Evolutionary conservation across 1,140 invertebrate genomes (phyloP), one percentile per base, ranked within the genome.

Genomic region (Thereuonema tuberculata): DNA sequence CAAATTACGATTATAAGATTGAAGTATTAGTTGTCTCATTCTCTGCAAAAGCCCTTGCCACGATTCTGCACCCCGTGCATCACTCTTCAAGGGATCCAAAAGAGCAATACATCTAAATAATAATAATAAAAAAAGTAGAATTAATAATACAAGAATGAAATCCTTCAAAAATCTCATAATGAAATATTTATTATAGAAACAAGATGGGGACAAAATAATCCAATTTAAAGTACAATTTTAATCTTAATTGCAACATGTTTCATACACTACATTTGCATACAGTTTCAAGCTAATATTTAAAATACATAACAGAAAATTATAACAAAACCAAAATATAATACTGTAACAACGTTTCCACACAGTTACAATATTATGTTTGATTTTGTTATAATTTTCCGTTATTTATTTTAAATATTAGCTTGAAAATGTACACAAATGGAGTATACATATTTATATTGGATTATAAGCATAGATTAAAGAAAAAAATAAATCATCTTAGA

Each of bases 21-120:
- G 79, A 31, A 98, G 77, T 62, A 96, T 78, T 56, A 96, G 80
- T 67, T 87, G 82, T 21, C 93, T 76, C 61, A 96, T 80, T 64
- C 90, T 82, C 28, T 81, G 79, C 20, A 97, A 80, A 62, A 97
- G 77, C 48, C 82, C 82, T 63, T 88, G 79, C 85, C 92, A 95
- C 52, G 90, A 92, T 69, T 95, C 92, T 14, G 85, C 83, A 61
- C 86, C 87, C 61, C 88, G 83, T 50, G 85, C 84, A 74, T 96
- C 93, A 43, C 84, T 83, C 72, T 89, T 91, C 93, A n/a, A n/a
- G n/a, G n/a, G n/a, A n/a, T n/a, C n/a, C 66, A 89, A 82, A 23
- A 96, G 81, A 56, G 89, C 88, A 63, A 95, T 81, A 76, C 92
- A 94, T 68, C 91, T 87, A 71, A 80, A 80, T 64, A 81, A 69